Percentiles rank a stretch among this genome's conserved stretches.
phyloP scores from a whole-genome alignment of 1,140 invertebrate genomes.

The Amyelois transitella region DNA sequence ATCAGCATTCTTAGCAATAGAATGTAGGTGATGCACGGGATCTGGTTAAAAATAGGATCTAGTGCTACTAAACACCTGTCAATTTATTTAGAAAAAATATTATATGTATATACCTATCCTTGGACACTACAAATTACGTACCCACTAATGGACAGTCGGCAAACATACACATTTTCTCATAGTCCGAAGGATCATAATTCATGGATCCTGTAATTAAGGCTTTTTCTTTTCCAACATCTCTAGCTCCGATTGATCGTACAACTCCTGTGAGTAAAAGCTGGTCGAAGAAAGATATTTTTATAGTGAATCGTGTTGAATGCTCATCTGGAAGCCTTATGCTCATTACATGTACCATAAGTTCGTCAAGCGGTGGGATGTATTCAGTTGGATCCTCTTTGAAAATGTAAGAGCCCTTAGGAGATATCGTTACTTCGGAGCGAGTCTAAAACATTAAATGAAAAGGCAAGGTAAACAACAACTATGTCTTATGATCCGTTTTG shows the following conservation, averaged over 20 bases:
- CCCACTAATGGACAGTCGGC: slow-evolving; percentile 45
- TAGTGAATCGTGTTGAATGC: slow-evolving; percentile 22
- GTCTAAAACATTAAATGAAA: slow-evolving; percentile 10
- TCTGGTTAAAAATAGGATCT: no score
- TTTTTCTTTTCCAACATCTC: slow-evolving; percentile 11
- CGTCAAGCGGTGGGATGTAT: slow-evolving; percentile 29
- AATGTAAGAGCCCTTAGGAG: slow-evolving; percentile 15
- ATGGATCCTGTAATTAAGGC: slow-evolving; percentile 31
- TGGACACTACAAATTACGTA: slow-evolving; percentile 15
- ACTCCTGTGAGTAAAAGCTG: slow-evolving; percentile 31
- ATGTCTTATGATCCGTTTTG: no score
- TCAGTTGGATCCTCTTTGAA: slow-evolving; percentile 19
- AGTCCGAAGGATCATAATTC: slow-evolving; percentile 54
- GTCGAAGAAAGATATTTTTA: slow-evolving; percentile 46
- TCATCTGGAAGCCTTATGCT: slow-evolving; percentile 32
- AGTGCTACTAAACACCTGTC: no score
- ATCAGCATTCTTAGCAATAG: no score
- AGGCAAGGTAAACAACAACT: no score
- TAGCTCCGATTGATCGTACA: slow-evolving; percentile 30
- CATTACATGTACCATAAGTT: slow-evolving; percentile 28
- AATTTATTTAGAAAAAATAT: no score
- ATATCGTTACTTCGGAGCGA: slow-evolving; percentile 22
- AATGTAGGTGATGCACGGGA: no score
- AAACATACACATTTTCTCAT: slow-evolving; percentile 53
- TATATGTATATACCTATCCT: neutral